Percentiles rank a stretch among this genome's conserved stretches.
Evolutionary conservation across 37 sponge, comb jelly and placozoan genomes (phyloP).

Genomic region (Eunapius fragilis): DNA sequence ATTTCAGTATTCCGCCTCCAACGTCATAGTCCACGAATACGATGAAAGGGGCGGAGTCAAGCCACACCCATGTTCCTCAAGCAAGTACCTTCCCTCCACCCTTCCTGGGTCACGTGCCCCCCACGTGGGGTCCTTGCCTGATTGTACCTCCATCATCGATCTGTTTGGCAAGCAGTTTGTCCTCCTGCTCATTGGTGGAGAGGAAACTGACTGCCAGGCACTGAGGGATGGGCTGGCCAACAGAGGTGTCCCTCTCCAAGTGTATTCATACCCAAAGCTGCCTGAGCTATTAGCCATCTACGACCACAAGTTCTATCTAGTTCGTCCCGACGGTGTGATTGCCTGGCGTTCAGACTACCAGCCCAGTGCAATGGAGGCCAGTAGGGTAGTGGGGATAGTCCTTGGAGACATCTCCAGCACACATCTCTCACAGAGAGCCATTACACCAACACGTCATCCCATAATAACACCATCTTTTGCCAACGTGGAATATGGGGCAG

Average conservation of each 20-base stretch:
- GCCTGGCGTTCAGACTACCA: constrained; percentile 74
- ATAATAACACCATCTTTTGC: neutral
- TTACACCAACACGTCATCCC: neutral
- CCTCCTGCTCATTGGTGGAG: constrained; percentile 66
- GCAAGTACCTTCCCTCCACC: constrained; percentile 41
- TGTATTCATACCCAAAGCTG: constrained; percentile 1
- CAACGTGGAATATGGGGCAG: constrained; percentile 1
- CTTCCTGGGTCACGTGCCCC: constrained; percentile 82
- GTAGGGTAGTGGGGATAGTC: constrained; percentile 28
- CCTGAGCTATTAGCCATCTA: constrained; percentile 53
- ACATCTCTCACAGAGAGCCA: constrained; percentile 4
- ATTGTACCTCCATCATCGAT: constrained; percentile 49
- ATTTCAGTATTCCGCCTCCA: constrained; percentile 66
- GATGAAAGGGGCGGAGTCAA: constrained; percentile 1
- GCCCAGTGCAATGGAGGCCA: constrained; percentile 49
- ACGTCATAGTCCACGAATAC: constrained; percentile 57
- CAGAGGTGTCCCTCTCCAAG: constrained; percentile 42
- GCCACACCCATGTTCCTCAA: neutral
- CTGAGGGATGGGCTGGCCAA: constrained; percentile 42
- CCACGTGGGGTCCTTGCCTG: constrained; percentile 61
- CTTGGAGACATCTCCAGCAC: constrained; percentile 30
- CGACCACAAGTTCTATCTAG: constrained; percentile 68
- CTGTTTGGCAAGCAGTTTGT: constrained; percentile 65
- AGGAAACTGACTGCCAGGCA: constrained; percentile 31
- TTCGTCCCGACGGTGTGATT: constrained; percentile 81